Base-by-base conservation (phyloP, 2,113 vertebrate genomes). In the Aleadryas rufinucha region DNA sequence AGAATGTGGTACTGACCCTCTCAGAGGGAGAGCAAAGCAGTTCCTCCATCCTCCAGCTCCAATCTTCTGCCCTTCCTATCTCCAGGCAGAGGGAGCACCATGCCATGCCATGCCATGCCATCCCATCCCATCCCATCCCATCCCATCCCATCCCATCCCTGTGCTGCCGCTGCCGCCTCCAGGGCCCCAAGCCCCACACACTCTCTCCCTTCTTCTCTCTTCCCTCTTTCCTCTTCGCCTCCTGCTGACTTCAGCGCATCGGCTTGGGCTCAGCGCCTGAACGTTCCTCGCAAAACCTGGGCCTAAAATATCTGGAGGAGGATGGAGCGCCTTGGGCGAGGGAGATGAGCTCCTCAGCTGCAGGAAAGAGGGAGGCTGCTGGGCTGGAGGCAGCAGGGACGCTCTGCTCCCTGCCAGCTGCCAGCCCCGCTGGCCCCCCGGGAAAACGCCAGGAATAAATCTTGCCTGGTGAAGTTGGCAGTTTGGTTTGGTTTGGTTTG, bases 281-380 rank as follows among this genome's bases (percentile, higher is more conserved):
- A 65, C 92, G 96, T 97, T 97, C 95, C 96, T 96, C 23, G 20
- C 77, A 77, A 96, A 97, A 97, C 93, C 96, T 94, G 95, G 95
- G 89, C 91, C 93, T 91, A 86, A 93, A 96, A 96, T 93, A 95
- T 96, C 95, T 90, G 91, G 96, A 96, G 95, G 94, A 95, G 94
- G 93, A 90, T 68, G 60, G 80, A 97, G 94, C 59, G 89, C 95
- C 91, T 90, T 61, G 95, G 76, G 92, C 79, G 64, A 95, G 92
- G 89, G 95, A 92, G 96, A 95, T 47, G 90, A 90, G 93, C 83
- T 93, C 94, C 64, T 93, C 92, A 41, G 75, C 88, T 95, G 94
- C 76, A 9, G 82, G 85, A 82, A 50, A 66, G 68, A 89, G 60
- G 79, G 86, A 93, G 83, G 88, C 86, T 77, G 89, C 85, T 0